Base-by-base conservation (phyloP, 1,140 invertebrate species). In the Drusus annulatus region DNA sequence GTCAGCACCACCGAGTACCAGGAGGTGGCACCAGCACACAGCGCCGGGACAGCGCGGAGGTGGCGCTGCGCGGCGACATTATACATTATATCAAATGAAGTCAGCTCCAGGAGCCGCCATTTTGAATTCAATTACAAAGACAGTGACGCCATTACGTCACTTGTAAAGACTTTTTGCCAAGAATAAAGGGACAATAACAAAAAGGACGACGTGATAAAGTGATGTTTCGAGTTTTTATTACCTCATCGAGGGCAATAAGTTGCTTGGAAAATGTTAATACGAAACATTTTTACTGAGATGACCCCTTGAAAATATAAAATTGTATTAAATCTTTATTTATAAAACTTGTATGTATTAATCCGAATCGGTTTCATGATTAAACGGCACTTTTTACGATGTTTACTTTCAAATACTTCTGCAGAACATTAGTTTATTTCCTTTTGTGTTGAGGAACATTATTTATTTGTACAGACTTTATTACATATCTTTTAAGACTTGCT, bases 81-180 rank as follows among this genome's bases (percentile, higher is more conserved):
- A 80, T 71, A 79, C 71, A 83, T 83, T 83, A 83, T 81, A 83
- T 80, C 81, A 80, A 83, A 81, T 78, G 76, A 76, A 83, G 82
- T 83, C 82, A 83, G 80, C 79, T 79, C 60, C 82, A 83, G 79
- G 69, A 80, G 69, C 76, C 82, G 82, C 82, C 82, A 83, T 83
- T 80, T 83, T 83, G 82, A 81, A 83, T 83, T 83, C 79, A 83
- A 83, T 83, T 83, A 83, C 56, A 71, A 36, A 71, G 81, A 74
- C 81, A 56, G 77, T 82, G 81, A 82, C 77, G 78, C 77, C 74
- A 77, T 82, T 71, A 78, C 79, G 81, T 78, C 81, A 80, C 81
- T 79, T 69, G 68, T 79, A 75, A 79, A 74, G 71, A 79, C 69
- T 79, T 79, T 62, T 54, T 56, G 75, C 78, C 17, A 76, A 69